These are phyloP conservation scores for Pangasianodon gigas DNA, from an alignment of 2,113 vertebrate genomes.

Conservation along the genomic window DNA sequence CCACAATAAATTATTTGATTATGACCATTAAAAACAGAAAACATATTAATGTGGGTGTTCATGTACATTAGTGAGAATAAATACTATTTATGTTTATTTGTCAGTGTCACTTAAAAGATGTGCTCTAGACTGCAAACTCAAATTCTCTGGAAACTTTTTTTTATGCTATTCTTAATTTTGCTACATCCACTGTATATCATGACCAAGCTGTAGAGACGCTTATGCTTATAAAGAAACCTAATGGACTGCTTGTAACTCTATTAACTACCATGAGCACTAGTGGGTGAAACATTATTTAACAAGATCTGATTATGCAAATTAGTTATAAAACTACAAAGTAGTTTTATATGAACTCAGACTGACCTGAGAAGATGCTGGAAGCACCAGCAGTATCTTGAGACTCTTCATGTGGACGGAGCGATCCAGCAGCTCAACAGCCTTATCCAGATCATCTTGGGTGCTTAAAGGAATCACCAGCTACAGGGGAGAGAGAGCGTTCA, in stretches of 20 bases:
- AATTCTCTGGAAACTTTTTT: background rate
- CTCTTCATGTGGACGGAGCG: slow-evolving; percentile 98
- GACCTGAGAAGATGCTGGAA: slow-evolving; percentile 86
- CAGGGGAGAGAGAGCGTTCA: background rate
- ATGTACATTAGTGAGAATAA: background rate
- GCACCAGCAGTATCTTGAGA: slow-evolving; percentile 92
- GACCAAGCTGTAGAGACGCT: background rate
- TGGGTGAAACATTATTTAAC: background rate
- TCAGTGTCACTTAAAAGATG: background rate
- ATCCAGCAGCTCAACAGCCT: slow-evolving; percentile 94
- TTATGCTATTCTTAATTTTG: background rate
- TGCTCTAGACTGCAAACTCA: background rate
- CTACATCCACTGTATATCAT: background rate
- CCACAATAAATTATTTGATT: background rate
- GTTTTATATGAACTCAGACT: slow-evolving; percentile 30
- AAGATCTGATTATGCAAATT: background rate
- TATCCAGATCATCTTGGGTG: slow-evolving; percentile 96
- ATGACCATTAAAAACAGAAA: background rate
- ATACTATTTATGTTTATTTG: background rate
- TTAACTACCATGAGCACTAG: background rate
- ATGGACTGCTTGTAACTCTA: background rate
- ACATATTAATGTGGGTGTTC: background rate
- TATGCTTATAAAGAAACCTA: background rate
- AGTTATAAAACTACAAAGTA: background rate
- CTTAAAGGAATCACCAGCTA: slow-evolving; percentile 95